phyloP scores from a whole-genome alignment of 2,888 invertebrate species.

The Adelognathus sp. region DNA sequence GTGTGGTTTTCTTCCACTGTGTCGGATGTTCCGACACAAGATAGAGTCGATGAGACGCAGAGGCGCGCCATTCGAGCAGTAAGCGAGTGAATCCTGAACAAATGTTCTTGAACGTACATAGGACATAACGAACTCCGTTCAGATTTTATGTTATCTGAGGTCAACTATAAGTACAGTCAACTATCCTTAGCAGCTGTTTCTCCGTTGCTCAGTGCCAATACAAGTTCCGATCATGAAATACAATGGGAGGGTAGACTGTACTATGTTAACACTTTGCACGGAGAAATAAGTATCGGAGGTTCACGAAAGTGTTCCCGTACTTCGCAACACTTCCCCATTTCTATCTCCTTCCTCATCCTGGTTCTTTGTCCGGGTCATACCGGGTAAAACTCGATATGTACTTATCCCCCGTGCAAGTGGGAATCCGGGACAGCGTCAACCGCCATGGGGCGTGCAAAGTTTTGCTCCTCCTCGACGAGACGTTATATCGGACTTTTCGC shows the following conservation, averaged over 20 bases:
- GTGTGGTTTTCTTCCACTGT: not conserved
- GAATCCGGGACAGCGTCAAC: conserved; percentile 40
- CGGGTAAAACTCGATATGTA: conserved; percentile 23
- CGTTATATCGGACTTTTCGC: conserved; percentile 29
- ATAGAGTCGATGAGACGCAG: not conserved
- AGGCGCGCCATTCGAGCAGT: not conserved
- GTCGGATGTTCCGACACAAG: not conserved
- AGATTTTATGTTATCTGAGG: too few relatives aligned
- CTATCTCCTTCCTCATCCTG: not conserved
- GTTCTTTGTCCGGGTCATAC: not conserved
- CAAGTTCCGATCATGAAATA: not conserved
- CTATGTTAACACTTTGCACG: not conserved
- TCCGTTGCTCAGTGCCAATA: not conserved
- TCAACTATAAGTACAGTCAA: too few relatives aligned
- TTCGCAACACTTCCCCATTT: conserved; percentile 5
- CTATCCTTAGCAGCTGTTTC: too few relatives aligned
- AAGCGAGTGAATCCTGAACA: not conserved
- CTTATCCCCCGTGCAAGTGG: conserved; percentile 6
- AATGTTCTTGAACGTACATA: not conserved
- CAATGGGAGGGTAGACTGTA: not conserved
- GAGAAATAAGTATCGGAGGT: not conserved
- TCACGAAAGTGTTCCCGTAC: conserved; percentile 1
- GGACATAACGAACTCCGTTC: not conserved
- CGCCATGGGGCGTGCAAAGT: conserved; percentile 45
- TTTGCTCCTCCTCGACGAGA: conserved; percentile 13